A percentile compares a stretch with the other conserved stretches of the same genome.
These are phyloP conservation scores for Morpho helenor DNA, from an alignment of 2,888 invertebrate genomes.

Conservation along the genomic window DNA sequence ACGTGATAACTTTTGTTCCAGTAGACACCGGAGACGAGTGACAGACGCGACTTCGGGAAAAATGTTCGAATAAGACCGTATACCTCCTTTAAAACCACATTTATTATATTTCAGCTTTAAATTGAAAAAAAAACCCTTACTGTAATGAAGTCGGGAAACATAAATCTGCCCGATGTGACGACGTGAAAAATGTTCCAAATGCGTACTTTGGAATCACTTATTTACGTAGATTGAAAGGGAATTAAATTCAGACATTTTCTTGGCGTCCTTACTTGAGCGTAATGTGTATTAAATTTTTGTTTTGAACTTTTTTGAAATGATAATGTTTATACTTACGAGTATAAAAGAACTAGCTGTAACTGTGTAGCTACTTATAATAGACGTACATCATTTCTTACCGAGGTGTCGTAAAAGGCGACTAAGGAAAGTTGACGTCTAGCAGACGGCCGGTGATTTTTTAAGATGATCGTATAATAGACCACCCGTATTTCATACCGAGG, in stretches of 20 bases:
- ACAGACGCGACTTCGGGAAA: slow-evolving; percentile 49
- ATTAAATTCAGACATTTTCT: slow-evolving; percentile 25
- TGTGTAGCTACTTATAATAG: no score
- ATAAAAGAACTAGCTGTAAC: no score
- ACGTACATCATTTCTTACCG: no score
- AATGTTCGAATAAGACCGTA: slow-evolving; percentile 35
- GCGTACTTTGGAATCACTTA: slow-evolving; percentile 34
- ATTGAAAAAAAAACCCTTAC: slow-evolving; percentile 43
- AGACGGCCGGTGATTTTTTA: no score
- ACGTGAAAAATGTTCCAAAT: slow-evolving; percentile 48
- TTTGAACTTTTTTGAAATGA: no score
- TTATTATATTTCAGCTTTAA: slow-evolving; percentile 30
- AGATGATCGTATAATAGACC: no score
- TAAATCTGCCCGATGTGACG: slow-evolving; percentile 49
- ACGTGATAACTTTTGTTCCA: slow-evolving; percentile 48
- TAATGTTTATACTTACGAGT: no score
- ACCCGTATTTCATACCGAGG: no score
- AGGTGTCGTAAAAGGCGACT: no score
- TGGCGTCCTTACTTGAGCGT: slow-evolving; percentile 12
- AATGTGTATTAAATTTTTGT: slow-evolving; percentile 5
- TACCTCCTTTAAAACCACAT: slow-evolving; percentile 28
- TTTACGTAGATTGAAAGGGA: slow-evolving; percentile 26
- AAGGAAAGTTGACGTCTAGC: no score
- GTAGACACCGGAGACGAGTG: slow-evolving; percentile 42
- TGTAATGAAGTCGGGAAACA: slow-evolving; percentile 41